Evolutionary conservation across 2,113 vertebrate genomes (phyloP), one percentile per base, ranked within the genome.

Genomic region (Hippotragus niger): DNA sequence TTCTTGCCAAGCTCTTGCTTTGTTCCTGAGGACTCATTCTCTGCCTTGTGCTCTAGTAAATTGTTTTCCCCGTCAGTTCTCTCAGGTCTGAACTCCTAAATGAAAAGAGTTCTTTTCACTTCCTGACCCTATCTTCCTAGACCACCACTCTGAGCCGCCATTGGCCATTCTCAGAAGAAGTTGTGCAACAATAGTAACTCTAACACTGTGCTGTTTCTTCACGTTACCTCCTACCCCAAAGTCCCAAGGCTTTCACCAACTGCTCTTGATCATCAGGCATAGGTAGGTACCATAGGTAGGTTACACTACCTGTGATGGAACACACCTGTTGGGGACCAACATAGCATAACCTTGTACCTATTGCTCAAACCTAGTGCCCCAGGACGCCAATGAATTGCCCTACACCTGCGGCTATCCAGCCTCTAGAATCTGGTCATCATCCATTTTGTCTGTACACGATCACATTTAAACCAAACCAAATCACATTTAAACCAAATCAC

Each of bases 391-490:
- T 33, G 33, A 91, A 81, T 60, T 74, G 2, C 3, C 29, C 33
- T 89, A 94, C 11, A 2, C 3, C 14, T 82, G 5, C 10, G 7
- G 86, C 21, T 90, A 50, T 74, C 6, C 7, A 81, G 40, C 60
- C 12, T 74, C n/a, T 62, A 58, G 58, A 95, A 94, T 2, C 8
- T 4, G 82, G 19, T 80, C 47, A 90, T 81, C 13, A 90, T 67
- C 87, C 47, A 76, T 74, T 89, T 81, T 43, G 17, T 67, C 64
- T 87, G 17, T 88, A 74, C 9, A 90, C 80, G 67, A 74, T 74
- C 67, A 74, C 21, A 74, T 74, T 74, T 40, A 74, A 74, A 74
- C 67, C 67, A 97, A 83, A 92, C 31, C 82, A 94, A 96, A 90
- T 16, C 8, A 23, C 88, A 97, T 87, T 96, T 87, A 92, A 90